phyloP scores from a whole-genome alignment of 2,113 vertebrate species.

The Nannobrachium achirus region DNA sequence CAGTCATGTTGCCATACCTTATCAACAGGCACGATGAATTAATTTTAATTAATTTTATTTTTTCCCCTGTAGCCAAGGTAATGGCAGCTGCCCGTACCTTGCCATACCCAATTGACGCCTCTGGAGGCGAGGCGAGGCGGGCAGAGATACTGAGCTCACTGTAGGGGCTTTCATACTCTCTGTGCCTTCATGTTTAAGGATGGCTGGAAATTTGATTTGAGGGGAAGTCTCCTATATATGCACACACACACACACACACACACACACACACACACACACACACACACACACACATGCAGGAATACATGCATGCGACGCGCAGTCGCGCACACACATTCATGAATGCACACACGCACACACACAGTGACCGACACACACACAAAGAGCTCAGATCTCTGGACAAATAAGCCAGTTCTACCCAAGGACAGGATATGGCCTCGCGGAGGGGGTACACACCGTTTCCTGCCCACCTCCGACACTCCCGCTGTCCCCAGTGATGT shows the following conservation, averaged over 20 bases:
- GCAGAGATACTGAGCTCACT: slow-evolving; percentile 29
- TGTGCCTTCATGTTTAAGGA: background rate
- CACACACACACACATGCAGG: background rate
- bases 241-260: background rate
- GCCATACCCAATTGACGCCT: too few species aligned
- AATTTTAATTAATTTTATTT: too few species aligned
- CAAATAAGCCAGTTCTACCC: slow-evolving; percentile 63
- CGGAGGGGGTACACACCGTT: slow-evolving; percentile 66
- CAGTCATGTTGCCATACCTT: too few species aligned
- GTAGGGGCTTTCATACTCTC: background rate
- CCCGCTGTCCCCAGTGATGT: slow-evolving; percentile 51
- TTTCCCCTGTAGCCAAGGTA: too few species aligned
- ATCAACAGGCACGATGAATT: too few species aligned
- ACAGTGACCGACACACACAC: background rate
- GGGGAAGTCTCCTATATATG: background rate
- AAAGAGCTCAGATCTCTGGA: slow-evolving; percentile 48
- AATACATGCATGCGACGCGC: too few species aligned
- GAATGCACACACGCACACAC: background rate
- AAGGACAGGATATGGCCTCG: slow-evolving; percentile 71
- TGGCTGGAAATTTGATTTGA: too few species aligned
- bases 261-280: background rate
- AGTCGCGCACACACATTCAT: background rate
- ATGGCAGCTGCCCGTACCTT: too few species aligned
- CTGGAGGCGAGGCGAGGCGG: slow-evolving; percentile 17
- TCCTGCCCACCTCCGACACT: slow-evolving; percentile 66